Evolutionary conservation across 2,797 vertebrate genomes (phyloP), one percentile per base, ranked within the genome.

Genomic region (Nannoperca obscura): DNA sequence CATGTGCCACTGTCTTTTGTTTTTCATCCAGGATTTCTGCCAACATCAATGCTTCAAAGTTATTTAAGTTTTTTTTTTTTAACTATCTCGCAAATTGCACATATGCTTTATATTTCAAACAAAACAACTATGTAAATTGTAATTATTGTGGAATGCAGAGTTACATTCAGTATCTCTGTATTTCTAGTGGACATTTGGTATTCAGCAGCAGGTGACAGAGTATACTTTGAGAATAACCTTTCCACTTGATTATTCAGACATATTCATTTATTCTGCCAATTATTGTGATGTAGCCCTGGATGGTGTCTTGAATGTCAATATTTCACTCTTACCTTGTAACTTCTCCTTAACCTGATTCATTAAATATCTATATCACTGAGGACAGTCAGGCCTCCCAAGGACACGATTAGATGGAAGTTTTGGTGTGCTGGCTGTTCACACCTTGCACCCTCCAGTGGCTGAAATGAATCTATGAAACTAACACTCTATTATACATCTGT

Each of bases 241-340:
- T 58, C 78, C 57, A 68, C 73, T 52, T 63, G 59, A 79, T 88
- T 86, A 88, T 90, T 78, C 81, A 73, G 57, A 74, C 80, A 55
- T 81, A 86, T 89, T 85, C 74, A 90, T 89, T 86, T 78, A 88
- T 88, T 80, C 86, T 59, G 71, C 78, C 83, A 90, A 87, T 91
- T 89, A 90, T 71, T 80, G 73, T 75, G 59, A 79, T 80, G 52
- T 71, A 65, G 85, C 74, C 73, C 61, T 3, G 7, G 71, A 57
- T 58, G 30, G 7, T 58, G 70, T 80, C 69, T 78, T 64, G 70
- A 88, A 81, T 82, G 78, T 70, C 85, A 72, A 71, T 82, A 66
- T 47, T 69, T 66, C 49, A 36, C 22, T 67, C 40, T 71, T 74
- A 72, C 54, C 72, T 70, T 70, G 53, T 63, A 82, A 59, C 75